Evolutionary conservation across 2,113 vertebrate species (phyloP).

Genomic region (Ceyx cyanopectus): DNA sequence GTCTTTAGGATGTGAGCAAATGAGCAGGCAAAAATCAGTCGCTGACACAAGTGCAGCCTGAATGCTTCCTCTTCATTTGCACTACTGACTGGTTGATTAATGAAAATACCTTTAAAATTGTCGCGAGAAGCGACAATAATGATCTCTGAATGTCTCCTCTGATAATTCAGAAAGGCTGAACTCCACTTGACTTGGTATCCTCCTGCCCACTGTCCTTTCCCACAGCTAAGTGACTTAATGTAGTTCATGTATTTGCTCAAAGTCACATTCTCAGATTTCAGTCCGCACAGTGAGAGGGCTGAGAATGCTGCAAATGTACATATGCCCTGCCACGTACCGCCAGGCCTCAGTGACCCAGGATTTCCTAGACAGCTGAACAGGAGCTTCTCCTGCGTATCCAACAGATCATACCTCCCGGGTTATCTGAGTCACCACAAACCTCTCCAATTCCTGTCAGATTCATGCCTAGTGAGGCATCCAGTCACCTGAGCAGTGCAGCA

Average conservation of each 20-base stretch:
- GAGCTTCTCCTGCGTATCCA: not conserved
- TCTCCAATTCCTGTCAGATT: not conserved
- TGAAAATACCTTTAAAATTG: not conserved
- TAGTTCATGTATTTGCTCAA: rapidly evolving
- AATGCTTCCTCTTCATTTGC: not conserved
- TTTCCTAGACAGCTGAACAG: not conserved
- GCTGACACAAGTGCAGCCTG: not conserved
- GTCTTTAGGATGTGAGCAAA: not conserved
- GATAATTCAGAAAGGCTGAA: not conserved
- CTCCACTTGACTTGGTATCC: not conserved
- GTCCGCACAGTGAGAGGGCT: rapidly evolving
- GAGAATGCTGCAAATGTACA: rapidly evolving
- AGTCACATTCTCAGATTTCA: rapidly evolving
- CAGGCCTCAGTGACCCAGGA: not conserved
- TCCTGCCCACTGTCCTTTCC: not conserved
- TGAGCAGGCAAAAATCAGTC: not conserved
- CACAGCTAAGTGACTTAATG: not conserved
- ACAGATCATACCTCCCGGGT: not conserved
- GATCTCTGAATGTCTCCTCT: not conserved
- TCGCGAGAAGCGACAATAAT: too few species aligned
- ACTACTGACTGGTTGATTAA: not conserved
- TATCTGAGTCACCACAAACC: not conserved
- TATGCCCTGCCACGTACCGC: rapidly evolving
- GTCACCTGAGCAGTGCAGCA: rapidly evolving
- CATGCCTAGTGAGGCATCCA: not conserved